Evolutionary conservation across 2,797 vertebrate species (phyloP), one percentile per base, ranked within the genome.

Genomic region (Rhabdophis nuchalis): DNA sequence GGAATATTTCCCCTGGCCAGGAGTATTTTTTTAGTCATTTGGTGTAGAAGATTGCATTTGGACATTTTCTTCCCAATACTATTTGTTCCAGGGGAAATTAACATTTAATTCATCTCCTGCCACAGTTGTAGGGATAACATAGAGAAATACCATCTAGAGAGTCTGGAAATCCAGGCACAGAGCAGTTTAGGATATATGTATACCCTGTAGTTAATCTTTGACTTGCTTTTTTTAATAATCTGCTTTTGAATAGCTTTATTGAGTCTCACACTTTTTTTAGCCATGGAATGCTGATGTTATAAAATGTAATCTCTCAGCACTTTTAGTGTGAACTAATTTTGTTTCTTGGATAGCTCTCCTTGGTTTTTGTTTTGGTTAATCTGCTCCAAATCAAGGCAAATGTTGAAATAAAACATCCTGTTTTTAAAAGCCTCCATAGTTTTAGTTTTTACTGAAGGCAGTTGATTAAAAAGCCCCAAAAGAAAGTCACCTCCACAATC

Each of bases 291-390:
- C 68, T 89, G 91, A 89, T 92, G 53, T 46, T 46, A 89, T 88
- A 46, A 85, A 92, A 50, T 89, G 61, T 92, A 92, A 92, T 61
- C 87, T 89, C 46, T 85, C 72, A 92, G 82, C 60, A 56, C 29
- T 85, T 86, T 61, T 60, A 50, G 46, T 58, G n/a, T 56, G 54
- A 72, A 52, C 29, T 23, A 36, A 4, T 27, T n/a, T 88, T 52
- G 13, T 6, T 60, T 88, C 29, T 52, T n/a, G 32, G 54, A 32
- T 87, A 58, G 20, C 8, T 12, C 41, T 58, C 12, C 41, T 53
- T 82, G n/a, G 41, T 61, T 61, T 89, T 92, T 50, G 36, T 92
- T 32, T 92, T 54, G 56, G 27, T 92, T 85, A n/a, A 60, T 85
- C 29, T 92, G 77, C 25, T 29, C 72, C 72, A 89, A 89, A 46